Evolutionary conservation across 2,113 vertebrate species (phyloP).

Genomic region (Girardinichthys multiradiatus): DNA sequence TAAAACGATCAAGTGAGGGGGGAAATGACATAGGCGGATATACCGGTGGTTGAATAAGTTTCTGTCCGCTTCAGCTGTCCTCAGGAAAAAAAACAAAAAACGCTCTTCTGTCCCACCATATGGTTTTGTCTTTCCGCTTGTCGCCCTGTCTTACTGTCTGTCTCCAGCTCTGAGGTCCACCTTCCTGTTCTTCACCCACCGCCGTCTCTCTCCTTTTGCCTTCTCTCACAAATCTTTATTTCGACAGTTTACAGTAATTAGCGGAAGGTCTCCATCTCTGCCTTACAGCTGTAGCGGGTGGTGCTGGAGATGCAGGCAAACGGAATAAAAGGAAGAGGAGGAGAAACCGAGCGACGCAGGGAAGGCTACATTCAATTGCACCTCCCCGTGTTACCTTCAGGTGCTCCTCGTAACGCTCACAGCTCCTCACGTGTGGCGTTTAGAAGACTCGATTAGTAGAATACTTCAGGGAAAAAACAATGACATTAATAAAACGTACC

Average conservation of each 20-base stretch:
- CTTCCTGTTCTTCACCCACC: background rate
- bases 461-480: too few species aligned
- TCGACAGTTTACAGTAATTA: background rate
- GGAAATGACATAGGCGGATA: background rate
- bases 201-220: background rate
- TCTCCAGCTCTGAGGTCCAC: background rate
- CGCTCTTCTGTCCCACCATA: conserved; percentile 60
- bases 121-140: conserved; percentile 58
- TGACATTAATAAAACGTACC: too few species aligned
- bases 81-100: conserved; percentile 31
- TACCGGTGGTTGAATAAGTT: conserved; percentile 50
- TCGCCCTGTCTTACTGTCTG: conserved; percentile 19
- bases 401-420: conserved; percentile 33
- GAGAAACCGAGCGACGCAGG: conserved; percentile 40
- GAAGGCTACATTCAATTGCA: conserved; percentile 48
- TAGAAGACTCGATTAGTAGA: background rate
- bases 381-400: conserved; percentile 69
- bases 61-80: conserved; percentile 24
- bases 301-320: conserved; percentile 55
- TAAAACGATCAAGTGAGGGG: background rate
- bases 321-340: conserved; percentile 46
- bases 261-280: conserved; percentile 58
- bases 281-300: conserved; percentile 59
- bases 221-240: background rate
- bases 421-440: background rate